These are phyloP conservation scores for Trigoniulus corallinus DNA, from an alignment of 1,140 invertebrate species.

Conservation along the genomic window DNA sequence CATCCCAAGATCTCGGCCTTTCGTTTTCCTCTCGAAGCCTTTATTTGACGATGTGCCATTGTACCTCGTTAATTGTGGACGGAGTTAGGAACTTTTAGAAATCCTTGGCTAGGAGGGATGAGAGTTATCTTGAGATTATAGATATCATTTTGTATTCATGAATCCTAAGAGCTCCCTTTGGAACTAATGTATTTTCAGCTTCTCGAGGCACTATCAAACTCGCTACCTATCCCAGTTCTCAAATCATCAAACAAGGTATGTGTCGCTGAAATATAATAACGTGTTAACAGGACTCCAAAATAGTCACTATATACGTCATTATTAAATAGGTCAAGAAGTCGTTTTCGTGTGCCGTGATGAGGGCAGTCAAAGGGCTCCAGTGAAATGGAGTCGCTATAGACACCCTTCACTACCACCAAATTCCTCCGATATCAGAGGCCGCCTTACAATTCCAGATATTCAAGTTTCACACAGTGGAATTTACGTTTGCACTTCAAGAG, in stretches of 20 bases:
- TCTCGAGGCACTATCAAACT: conserved; percentile 33
- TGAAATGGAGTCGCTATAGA: conserved; percentile 54
- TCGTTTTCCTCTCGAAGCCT: too few species aligned
- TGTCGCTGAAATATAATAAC: conserved; percentile 16
- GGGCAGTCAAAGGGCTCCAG: conserved; percentile 49
- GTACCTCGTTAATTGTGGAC: too few species aligned
- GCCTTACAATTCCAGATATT: conserved; percentile 70
- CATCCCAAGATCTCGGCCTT: too few species aligned
- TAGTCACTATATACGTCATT: neutral
- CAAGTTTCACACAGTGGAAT: conserved; percentile 52
- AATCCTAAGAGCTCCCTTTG: too few species aligned
- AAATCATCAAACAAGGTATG: conserved; percentile 68
- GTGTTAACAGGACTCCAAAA: neutral
- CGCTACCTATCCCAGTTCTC: conserved; percentile 52
- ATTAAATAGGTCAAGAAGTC: conserved; percentile 55
- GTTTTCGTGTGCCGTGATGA: conserved; percentile 84
- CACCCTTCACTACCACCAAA: conserved; percentile 49
- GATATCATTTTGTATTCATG: too few species aligned
- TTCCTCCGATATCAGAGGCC: conserved; percentile 48
- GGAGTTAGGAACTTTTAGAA: too few species aligned
- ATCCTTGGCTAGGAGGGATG: too few species aligned
- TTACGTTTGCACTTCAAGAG: conserved; percentile 56
- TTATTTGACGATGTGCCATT: too few species aligned
- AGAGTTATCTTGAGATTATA: too few species aligned
- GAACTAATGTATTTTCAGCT: too few species aligned